Evolutionary conservation across 2,888 invertebrate genomes (phyloP), one percentile per base, ranked within the genome.

Genomic region (Athripsodes cinereus): DNA sequence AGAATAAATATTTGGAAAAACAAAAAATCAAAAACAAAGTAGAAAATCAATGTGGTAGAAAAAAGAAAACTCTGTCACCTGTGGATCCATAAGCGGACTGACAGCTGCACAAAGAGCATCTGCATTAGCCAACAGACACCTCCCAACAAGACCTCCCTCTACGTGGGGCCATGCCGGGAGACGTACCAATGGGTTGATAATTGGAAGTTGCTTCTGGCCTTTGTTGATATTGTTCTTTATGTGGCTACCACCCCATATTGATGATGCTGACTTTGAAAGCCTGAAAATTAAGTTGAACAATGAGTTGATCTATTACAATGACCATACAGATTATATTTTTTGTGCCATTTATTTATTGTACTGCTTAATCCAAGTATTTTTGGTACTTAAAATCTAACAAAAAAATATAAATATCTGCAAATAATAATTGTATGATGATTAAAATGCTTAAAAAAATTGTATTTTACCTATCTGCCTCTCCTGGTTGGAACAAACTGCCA

Each of bases 61-160:
- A 35, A 35, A 11, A 49, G 21, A 49, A 11, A n/a, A n/a, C n/a
- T n/a, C n/a, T n/a, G 89, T 89, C 68, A 92, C 92, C 68, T 93
- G 94, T 0, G 92, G 91, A 70, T 95, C 95, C 88, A 96, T 92
- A 11, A 96, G 76, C 0, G 96, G 95, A 61, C 94, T 92, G n/a
- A 94, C 96, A 1, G 96, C 94, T 1, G 96, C 96, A 72, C 96
- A 96, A 3, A 97, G 79, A 1, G 96, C 94, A 70, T 97, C 96
- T 2, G 96, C 96, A 71, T 97, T 97, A 52, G 96, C 96, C 62
- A 97, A 76, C 21, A 97, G 81, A 67, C 96, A 96, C 76, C 96
- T 94, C 68, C 96, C 94, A 67, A 97, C 94, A 67, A 97, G 89
- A 20, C 96, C 94, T 66, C 85, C 84, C 6, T 85, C 81, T 19